Conservation (phyloP, 2,888 invertebrate species). For the Drosophila mercatorum region DNA sequence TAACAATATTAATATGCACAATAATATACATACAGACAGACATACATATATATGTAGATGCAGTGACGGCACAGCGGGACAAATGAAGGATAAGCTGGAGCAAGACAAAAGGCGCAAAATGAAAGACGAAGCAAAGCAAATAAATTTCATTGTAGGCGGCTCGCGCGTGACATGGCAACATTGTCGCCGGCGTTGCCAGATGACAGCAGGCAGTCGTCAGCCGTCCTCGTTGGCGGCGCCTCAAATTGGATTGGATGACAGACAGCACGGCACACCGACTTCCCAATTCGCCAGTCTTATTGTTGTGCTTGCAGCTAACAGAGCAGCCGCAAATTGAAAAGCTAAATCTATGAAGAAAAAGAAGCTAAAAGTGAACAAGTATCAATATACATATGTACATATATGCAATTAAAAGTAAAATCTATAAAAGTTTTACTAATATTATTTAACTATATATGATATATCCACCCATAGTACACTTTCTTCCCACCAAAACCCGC, state of each 20-base stretch:
- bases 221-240: constrained; percentile 9
- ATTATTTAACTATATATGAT: background rate
- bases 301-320: background rate
- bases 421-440: background rate
- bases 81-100: constrained; percentile 54
- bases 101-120: constrained; percentile 34
- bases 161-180: constrained; percentile 59
- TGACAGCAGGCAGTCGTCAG: constrained; percentile 22
- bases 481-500: background rate
- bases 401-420: background rate
- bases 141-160: constrained; percentile 56
- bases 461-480: too few relatives aligned
- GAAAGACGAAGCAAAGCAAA: constrained; percentile 53
- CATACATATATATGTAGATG: constrained; percentile 29
- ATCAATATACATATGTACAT: too few relatives aligned
- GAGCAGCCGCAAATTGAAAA: background rate
- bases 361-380: background rate
- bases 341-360: background rate
- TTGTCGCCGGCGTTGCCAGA: constrained; percentile 23
- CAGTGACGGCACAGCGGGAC: constrained; percentile 33
- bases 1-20: constrained; percentile 77
- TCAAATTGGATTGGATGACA: constrained; percentile 42
- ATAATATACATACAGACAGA: constrained; percentile 36
- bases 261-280: constrained; percentile 24
- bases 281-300: constrained; percentile 23